Evolutionary conservation across 2,113 vertebrate species (phyloP), one percentile per base, ranked within the genome.

Genomic region (Rana temporaria): DNA sequence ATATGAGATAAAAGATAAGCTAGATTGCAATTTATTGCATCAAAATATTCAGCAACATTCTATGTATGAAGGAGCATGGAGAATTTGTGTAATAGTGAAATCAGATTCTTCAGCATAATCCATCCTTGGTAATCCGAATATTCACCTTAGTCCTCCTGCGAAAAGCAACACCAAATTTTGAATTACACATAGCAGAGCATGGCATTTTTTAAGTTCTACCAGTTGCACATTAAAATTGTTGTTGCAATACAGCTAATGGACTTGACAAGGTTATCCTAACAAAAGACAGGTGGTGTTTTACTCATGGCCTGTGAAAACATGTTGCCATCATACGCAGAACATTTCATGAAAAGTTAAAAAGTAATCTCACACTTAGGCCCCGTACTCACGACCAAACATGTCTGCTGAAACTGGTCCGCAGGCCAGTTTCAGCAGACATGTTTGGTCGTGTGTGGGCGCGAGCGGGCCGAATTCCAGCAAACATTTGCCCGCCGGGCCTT

Each of bases 61-160:
- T 63, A n/a, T 6, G 55, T 48, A 42, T 22, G 6, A 17, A 76
- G 19, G 32, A 59, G 48, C 6, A 5, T 38, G 15, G n/a, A 6
- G 22, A 7, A 16, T 62, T 6, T 16, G 8, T 48, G 8, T 76
- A 32, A 53, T 20, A 38, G 8, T n/a, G 9, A 18, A 64, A 30
- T 17, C 4, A 53, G 42, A 8, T 18, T 78, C 42, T 55, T 78
- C 75, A 78, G 18, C 75, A 78, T 53, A 8, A 66, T 78, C 75
- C 75, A 65, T 66, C 32, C 55, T 78, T 78, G 20, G 11, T 53
- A 22, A 78, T n/a, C 5, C 64, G 62, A 30, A 66, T 66, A 16
- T 66, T 59, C 26, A 78, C 48, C 16, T 78, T 78, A 14, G 17
- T 78, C 62, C 66, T 78, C 24, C 75, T 78, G 75, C 1, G 66